Conservation (phyloP, 2,113 vertebrate species). For the Notiomystis cincta region DNA sequence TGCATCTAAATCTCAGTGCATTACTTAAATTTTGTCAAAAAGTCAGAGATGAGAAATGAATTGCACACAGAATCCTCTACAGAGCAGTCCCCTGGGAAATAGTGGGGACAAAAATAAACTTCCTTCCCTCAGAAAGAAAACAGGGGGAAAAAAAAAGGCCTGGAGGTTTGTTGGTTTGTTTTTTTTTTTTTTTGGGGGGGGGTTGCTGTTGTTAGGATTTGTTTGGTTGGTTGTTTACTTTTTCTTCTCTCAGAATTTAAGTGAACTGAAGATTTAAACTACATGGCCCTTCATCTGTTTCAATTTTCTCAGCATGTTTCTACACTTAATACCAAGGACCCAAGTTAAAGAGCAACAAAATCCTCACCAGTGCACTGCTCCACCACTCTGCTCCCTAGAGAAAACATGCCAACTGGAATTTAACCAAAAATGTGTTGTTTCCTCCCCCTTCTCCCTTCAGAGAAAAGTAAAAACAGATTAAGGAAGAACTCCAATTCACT, state of each 20-base stretch:
- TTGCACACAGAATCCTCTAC: not conserved
- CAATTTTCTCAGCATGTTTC: not conserved
- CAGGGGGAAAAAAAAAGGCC: not conserved
- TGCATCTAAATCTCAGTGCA: not conserved
- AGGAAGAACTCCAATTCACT: constrained; percentile 14
- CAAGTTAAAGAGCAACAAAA: not conserved
- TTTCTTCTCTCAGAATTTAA: not conserved
- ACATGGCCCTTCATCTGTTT: not conserved
- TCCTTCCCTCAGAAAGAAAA: not conserved
- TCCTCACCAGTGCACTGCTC: not conserved
- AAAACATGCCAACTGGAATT: constrained; percentile 37
- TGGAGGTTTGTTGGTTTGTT: no score
- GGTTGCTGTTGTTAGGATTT: not conserved
- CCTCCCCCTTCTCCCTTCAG: constrained; percentile 1
- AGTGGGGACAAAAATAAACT: constrained; percentile 40
- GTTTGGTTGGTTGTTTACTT: not conserved
- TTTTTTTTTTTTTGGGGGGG: accelerated
- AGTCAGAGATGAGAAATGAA: not conserved
- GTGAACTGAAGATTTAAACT: not conserved
- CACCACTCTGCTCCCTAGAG: not conserved
- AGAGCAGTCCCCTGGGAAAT: not conserved
- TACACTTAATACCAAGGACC: not conserved
- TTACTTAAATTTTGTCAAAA: not conserved
- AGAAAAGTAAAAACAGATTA: constrained; percentile 43
- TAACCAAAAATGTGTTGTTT: constrained; percentile 40